Conservation (phyloP, 2,113 vertebrate species). For the Cottus gobio region DNA sequence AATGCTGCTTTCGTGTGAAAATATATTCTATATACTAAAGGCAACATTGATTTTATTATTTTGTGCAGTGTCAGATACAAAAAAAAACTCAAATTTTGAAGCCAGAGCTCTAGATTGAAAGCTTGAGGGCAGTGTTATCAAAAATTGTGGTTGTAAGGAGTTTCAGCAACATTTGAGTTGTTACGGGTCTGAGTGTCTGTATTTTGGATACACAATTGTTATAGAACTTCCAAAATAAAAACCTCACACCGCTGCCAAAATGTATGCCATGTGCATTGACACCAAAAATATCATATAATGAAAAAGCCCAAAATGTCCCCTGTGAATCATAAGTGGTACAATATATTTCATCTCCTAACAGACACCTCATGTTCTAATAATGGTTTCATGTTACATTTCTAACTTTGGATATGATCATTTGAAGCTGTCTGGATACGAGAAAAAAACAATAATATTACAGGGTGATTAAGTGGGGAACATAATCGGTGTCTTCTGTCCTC, state of each 20-base stretch:
- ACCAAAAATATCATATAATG: not conserved
- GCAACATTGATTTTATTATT: not conserved
- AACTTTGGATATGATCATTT: not conserved
- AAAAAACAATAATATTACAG: not conserved
- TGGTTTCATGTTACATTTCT: not conserved
- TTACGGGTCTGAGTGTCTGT: no score
- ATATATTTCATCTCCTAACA: not conserved
- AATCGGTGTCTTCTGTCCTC: not conserved
- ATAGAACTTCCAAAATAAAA: not conserved
- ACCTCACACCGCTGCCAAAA: no score
- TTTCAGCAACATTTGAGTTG: no score
- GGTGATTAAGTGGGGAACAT: not conserved
- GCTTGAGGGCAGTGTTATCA: no score
- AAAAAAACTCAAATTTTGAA: no score
- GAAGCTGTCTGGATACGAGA: not conserved
- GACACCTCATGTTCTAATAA: not conserved
- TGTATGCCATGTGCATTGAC: not conserved
- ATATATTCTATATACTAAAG: not conserved
- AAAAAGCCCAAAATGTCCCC: not conserved
- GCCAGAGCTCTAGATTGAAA: no score
- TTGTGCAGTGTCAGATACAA: no score
- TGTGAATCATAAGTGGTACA: not conserved
- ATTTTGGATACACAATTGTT: not conserved
- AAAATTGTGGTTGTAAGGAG: no score
- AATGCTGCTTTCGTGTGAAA: not conserved